Conservation (phyloP, 2,888 invertebrate genomes). For the Marasmarcha lunaedactyla region DNA sequence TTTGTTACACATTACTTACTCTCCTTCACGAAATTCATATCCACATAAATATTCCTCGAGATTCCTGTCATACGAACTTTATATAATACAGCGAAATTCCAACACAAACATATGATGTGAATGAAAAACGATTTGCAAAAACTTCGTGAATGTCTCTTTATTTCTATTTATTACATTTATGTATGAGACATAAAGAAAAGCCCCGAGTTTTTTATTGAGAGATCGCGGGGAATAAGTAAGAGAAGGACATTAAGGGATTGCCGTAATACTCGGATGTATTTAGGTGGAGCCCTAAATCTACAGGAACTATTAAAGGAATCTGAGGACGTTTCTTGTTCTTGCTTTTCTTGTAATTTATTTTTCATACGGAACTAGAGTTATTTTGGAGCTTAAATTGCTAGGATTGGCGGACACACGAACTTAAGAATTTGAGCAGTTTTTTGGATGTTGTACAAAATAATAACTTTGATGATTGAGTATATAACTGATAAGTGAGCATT, state of each 20-base stretch:
- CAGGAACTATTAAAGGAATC: slow-evolving; percentile 8
- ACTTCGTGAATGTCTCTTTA: too few relatives aligned
- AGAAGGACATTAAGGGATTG: slow-evolving; percentile 11
- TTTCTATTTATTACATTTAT: not conserved
- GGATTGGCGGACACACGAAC: slow-evolving; percentile 27
- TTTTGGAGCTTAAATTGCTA: slow-evolving; percentile 60
- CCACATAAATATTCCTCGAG: too few relatives aligned
- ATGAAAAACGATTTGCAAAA: too few relatives aligned
- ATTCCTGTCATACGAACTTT: too few relatives aligned
- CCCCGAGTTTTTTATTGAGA: not conserved
- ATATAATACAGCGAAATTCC: too few relatives aligned
- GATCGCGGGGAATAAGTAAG: not conserved
- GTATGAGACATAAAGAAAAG: not conserved
- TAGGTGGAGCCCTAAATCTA: slow-evolving; percentile 11
- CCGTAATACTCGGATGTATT: slow-evolving; percentile 8
- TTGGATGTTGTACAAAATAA: too few relatives aligned
- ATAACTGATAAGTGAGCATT: too few relatives aligned
- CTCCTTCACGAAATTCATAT: too few relatives aligned
- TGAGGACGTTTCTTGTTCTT: slow-evolving; percentile 5
- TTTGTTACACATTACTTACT: slow-evolving; percentile 16
- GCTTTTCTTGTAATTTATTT: slow-evolving; percentile 58
- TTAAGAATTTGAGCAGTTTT: slow-evolving; percentile 5
- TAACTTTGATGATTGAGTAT: too few relatives aligned
- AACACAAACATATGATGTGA: too few relatives aligned
- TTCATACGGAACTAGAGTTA: slow-evolving; percentile 49